Conservation (phyloP, 2,888 invertebrate species). For the Heliconius erato region DNA sequence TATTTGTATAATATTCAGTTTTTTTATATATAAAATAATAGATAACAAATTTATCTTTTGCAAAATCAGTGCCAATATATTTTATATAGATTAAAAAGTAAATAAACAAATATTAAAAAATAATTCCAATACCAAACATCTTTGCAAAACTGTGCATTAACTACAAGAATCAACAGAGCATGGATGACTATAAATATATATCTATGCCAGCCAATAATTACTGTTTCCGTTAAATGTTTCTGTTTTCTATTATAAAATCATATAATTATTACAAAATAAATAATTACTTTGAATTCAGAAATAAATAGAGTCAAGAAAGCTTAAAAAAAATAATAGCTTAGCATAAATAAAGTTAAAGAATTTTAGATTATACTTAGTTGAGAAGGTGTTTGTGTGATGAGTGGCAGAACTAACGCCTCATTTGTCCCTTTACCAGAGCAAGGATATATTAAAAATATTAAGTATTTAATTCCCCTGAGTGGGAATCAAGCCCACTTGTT, state of each 20-base stretch:
- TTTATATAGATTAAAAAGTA: neutral
- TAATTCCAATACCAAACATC: constrained; percentile 20
- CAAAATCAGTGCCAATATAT: neutral
- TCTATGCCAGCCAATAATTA: constrained; percentile 60
- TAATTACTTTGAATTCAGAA: no score
- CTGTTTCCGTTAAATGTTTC: constrained; percentile 59
- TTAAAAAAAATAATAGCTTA: no score
- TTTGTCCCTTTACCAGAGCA: no score
- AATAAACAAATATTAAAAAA: neutral
- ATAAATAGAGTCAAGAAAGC: no score
- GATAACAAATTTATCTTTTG: neutral
- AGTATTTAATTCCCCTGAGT: no score
- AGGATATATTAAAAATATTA: no score
- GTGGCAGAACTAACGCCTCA: no score
- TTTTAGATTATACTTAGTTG: no score
- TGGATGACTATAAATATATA: constrained; percentile 59
- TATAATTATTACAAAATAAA: neutral
- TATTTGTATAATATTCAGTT: neutral
- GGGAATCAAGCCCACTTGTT: no score
- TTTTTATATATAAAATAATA: neutral
- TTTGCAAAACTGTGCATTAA: constrained; percentile 61
- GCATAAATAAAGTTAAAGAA: no score
- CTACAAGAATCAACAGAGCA: constrained; percentile 67
- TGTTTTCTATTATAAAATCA: constrained; percentile 46
- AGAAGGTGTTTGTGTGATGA: no score